phyloP scores from a whole-genome alignment of 2,113 vertebrate species.

The Rhinopithecus roxellana region DNA sequence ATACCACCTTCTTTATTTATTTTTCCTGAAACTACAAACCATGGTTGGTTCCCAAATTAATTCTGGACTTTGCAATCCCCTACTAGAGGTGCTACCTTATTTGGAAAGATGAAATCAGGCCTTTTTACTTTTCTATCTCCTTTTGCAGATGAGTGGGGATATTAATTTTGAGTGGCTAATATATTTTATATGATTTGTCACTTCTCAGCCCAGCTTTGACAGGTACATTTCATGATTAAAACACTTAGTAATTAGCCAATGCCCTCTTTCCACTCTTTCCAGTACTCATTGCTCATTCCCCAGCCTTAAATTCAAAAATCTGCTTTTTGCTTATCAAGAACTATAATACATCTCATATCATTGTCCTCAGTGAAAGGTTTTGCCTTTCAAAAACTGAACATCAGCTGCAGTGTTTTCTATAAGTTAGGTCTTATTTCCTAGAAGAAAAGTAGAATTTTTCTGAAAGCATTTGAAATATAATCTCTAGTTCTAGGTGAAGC shows the following conservation, averaged over 20 bases:
- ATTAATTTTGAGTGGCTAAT: slow-evolving; percentile 28
- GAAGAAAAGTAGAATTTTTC: background rate
- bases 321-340: slow-evolving; percentile 9
- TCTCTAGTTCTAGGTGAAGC: slow-evolving; percentile 17
- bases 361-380: background rate
- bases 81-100: background rate
- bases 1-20: background rate
- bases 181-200: slow-evolving; percentile 34
- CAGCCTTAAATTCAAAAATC: slow-evolving; percentile 24
- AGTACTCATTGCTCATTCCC: background rate
- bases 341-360: background rate
- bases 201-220: background rate
- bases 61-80: background rate
- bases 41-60: background rate
- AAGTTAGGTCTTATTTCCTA: background rate
- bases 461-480: slow-evolving; percentile 30
- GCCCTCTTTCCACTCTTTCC: background rate
- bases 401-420: slow-evolving; percentile 28
- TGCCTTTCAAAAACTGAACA: slow-evolving; percentile 18
- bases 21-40: background rate
- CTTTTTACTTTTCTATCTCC: background rate
- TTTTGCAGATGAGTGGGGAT: background rate
- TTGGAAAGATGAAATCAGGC: background rate
- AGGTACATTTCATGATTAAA: slow-evolving; percentile 41
- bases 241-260: background rate